Base-by-base conservation (phyloP, 2,888 invertebrate species). In the Chrysomela aeneicollis region DNA sequence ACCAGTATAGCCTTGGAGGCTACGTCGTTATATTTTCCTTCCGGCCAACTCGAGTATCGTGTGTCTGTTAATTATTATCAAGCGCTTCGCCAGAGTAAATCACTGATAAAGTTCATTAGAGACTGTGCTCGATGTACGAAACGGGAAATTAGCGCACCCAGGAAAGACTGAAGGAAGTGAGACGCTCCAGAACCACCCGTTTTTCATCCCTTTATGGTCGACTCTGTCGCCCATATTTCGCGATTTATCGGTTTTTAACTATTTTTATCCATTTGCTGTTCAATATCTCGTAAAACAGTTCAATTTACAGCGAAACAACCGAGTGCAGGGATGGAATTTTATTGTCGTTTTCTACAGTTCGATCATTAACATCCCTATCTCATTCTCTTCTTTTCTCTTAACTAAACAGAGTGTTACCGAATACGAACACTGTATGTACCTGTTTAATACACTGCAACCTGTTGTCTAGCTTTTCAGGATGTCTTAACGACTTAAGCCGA, bases 221-320 rank as follows among this genome's bases (percentile, higher is more conserved):
- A 22, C 58, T 65, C 47, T 59, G 37, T 52, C 52, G 63, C 51
- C 63, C 55, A 64, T 68, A 60, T 62, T 60, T 61, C 37, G 35
- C 68, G 71, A 71, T 73, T 73, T 73, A 73, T 71, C 61, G 59
- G 61, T 64, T 73, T 71, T 71, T 71, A 71, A 71, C 69, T 65
- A 67, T 67, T 68, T 68, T 68, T 59, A 51, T 62, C 17, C 57
- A 59, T 37, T 58, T 61, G 47, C 61, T 57, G 63, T 53, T 58
- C 67, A 63, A 61, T 67, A 63, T 61, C 61, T 63, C 61, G 67
- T 67, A 63, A 61, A 67, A 63, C 53, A 58, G 66, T 62, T 62
- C 66, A 66, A 59, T 26, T 26, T 66, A 59, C 37, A 66, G 59
- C 32, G 21, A 37, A 62, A 54, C 55, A 37, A 61, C 59, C 54